phyloP scores from a whole-genome alignment of 1,140 invertebrate species.

The Philotrypesis tridentata region DNA sequence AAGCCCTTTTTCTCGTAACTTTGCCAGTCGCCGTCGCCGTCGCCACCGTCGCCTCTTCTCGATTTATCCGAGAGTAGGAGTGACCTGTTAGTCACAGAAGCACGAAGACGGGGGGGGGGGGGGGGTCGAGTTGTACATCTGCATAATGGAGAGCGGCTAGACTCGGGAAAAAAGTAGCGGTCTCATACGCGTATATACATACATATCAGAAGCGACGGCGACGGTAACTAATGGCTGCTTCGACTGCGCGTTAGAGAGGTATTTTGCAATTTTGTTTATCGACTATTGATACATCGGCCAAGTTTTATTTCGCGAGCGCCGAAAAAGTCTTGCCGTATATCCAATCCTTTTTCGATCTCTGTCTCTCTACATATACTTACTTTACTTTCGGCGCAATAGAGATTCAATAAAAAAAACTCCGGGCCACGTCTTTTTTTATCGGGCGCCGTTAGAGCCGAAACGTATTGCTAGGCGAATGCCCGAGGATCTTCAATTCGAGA shows the following conservation, averaged over 20 bases:
- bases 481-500: neutral
- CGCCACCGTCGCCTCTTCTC: slow-evolving; percentile 35
- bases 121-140: slow-evolving; percentile 31
- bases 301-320: no score
- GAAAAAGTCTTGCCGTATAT: no score
- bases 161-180: neutral
- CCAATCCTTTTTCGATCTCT: no score
- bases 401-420: neutral
- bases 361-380: no score
- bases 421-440: neutral
- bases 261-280: neutral
- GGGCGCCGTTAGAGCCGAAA: neutral
- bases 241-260: neutral
- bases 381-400: neutral
- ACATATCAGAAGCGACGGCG: no score
- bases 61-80: slow-evolving; percentile 44
- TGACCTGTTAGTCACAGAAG: slow-evolving; percentile 30
- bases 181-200: neutral
- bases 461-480: neutral
- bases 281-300: no score
- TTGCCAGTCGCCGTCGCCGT: neutral
- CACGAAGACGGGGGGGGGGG: neutral
- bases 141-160: slow-evolving; percentile 46
- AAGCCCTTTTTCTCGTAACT: slow-evolving; percentile 29
- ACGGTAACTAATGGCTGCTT: no score